These are phyloP conservation scores for Formica selysi DNA, from an alignment of 1,140 invertebrate genomes.

Conservation along the genomic window DNA sequence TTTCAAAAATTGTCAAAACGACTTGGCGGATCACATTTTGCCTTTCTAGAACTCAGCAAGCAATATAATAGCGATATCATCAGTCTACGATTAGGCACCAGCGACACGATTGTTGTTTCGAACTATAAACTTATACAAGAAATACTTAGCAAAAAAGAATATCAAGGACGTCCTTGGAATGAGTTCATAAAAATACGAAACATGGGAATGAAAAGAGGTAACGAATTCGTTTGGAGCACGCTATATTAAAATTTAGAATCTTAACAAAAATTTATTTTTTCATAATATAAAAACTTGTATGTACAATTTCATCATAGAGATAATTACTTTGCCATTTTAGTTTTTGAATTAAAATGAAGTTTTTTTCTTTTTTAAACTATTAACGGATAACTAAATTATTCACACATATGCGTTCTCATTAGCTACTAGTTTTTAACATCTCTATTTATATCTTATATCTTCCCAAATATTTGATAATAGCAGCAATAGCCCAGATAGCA, in stretches of 20 bases:
- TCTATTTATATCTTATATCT: background rate
- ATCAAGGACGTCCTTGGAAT: constrained; percentile 91
- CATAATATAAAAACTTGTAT: background rate
- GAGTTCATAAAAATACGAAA: constrained; percentile 91
- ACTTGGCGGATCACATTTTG: constrained; percentile 88
- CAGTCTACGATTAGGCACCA: constrained; percentile 89
- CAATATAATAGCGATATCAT: constrained; percentile 89
- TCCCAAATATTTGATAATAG: background rate
- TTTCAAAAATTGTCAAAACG: constrained; percentile 87
- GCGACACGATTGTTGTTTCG: constrained; percentile 88
- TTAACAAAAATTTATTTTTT: background rate
- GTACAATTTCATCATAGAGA: background rate
- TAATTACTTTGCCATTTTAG: background rate
- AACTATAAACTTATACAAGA: constrained; percentile 88
- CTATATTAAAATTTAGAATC: background rate
- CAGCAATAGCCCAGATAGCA: too few relatives aligned
- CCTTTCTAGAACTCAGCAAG: constrained; percentile 87
- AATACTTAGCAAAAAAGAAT: constrained; percentile 89
- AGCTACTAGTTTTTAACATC: background rate
- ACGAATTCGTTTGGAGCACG: background rate
- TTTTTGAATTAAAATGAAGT: background rate
- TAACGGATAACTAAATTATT: background rate
- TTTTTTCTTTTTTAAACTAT: background rate
- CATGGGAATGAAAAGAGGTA: constrained; percentile 89
- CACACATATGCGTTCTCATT: background rate